Evolutionary conservation across 2,888 invertebrate species (phyloP).

Genomic region (Cheilosia urbana): DNA sequence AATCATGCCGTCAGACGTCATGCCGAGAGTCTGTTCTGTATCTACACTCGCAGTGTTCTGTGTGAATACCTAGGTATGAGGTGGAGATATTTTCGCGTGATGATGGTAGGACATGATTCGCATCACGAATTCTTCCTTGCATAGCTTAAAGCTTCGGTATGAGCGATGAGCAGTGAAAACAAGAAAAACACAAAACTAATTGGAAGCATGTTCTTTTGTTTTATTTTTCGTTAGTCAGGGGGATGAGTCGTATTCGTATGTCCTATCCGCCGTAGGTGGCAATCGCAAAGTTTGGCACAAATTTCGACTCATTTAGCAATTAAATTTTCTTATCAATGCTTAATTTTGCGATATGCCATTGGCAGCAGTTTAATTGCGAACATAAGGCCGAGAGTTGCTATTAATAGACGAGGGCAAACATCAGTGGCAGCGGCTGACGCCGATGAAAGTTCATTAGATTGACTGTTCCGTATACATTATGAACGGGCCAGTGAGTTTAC

Average conservation of each 20-base stretch:
- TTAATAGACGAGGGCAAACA: slow-evolving; percentile 6
- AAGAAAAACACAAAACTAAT: background rate
- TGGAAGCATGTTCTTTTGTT: slow-evolving; percentile 15
- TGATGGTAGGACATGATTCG: slow-evolving; percentile 39
- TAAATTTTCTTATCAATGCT: slow-evolving; percentile 42
- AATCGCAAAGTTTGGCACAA: slow-evolving; percentile 31
- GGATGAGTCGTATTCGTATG: background rate
- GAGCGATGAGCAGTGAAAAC: background rate
- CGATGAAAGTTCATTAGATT: slow-evolving; percentile 7
- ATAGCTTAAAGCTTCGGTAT: slow-evolving; percentile 37
- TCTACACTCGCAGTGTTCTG: background rate
- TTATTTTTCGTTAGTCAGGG: background rate
- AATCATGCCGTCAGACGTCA: slow-evolving; percentile 72
- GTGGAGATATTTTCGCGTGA: background rate
- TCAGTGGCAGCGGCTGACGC: background rate
- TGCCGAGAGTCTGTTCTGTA: background rate
- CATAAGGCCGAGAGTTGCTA: slow-evolving; percentile 25
- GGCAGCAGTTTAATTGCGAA: slow-evolving; percentile 55
- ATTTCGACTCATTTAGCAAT: slow-evolving; percentile 51
- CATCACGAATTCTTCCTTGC: slow-evolving; percentile 13
- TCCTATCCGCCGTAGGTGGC: background rate
- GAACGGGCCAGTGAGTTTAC: slow-evolving; percentile 7
- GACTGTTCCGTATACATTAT: background rate
- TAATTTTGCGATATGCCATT: slow-evolving; percentile 49
- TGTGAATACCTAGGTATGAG: background rate